Evolutionary conservation across 2,113 vertebrate species (phyloP).

Genomic region (Laterallus jamaicensis): DNA sequence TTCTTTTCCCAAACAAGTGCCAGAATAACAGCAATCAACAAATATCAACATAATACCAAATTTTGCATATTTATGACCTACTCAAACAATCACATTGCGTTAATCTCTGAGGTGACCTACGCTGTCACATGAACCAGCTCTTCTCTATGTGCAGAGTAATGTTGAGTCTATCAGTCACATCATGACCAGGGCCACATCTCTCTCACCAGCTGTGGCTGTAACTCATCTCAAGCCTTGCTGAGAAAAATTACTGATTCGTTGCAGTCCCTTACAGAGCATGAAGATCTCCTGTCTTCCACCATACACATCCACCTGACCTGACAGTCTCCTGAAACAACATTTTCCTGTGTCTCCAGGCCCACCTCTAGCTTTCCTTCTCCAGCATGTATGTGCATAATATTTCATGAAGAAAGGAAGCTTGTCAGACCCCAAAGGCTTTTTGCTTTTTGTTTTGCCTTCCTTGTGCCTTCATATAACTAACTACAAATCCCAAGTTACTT

Average conservation of each 20-base stretch:
- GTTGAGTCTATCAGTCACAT: neutral
- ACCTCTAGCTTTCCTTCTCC: neutral
- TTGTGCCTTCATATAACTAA: neutral
- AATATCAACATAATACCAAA: constrained; percentile 38
- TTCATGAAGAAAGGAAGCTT: neutral
- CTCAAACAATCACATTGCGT: neutral
- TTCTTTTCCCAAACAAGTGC: neutral
- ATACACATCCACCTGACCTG: neutral
- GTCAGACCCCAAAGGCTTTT: neutral
- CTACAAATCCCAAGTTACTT: neutral
- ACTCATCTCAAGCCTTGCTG: neutral
- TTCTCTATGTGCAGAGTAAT: neutral
- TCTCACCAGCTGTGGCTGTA: neutral
- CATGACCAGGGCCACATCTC: neutral
- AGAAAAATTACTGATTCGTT: neutral
- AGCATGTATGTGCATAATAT: neutral
- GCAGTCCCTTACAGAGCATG: fast-evolving
- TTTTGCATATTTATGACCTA: constrained; percentile 21
- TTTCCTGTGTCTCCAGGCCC: neutral
- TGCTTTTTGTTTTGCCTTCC: neutral
- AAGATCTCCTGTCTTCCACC: neutral
- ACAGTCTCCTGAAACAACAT: neutral
- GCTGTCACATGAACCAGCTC: neutral
- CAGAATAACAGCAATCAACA: neutral
- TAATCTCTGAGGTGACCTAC: neutral